Conservation (phyloP, 1,140 invertebrate genomes). For the Notospermus geniculatus region DNA sequence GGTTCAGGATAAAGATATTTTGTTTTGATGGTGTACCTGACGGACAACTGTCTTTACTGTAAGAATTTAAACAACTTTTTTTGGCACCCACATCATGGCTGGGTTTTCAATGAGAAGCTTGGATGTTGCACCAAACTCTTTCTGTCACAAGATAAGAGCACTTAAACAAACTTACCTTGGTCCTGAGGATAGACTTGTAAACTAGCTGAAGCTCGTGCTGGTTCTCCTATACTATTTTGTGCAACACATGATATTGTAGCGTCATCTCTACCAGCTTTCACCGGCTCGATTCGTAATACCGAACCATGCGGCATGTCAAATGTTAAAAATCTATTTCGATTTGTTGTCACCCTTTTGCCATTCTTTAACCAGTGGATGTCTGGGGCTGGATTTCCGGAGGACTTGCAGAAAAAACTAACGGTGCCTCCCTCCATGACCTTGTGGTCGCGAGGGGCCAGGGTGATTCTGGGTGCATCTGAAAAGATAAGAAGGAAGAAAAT, state of each 20-base stretch:
- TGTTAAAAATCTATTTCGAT: slow-evolving; percentile 58
- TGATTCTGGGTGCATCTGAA: slow-evolving; percentile 46
- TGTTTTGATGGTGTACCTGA: no score
- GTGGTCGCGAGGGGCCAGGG: slow-evolving; percentile 38
- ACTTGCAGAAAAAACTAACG: slow-evolving; percentile 92
- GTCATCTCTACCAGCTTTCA: slow-evolving; percentile 77
- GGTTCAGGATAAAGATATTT: no score
- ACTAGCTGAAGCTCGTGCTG: slow-evolving; percentile 81
- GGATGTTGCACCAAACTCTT: no score
- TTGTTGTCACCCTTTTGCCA: slow-evolving; percentile 72
- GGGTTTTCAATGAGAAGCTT: no score
- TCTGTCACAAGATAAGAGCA: slow-evolving; percentile 12
- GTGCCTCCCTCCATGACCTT: slow-evolving; percentile 81
- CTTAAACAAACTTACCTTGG: slow-evolving; percentile 50
- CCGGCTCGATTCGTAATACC: slow-evolving; percentile 88
- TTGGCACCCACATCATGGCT: no score
- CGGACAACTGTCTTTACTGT: no score
- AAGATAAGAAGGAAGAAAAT: slow-evolving; percentile 22
- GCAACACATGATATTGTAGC: slow-evolving; percentile 61
- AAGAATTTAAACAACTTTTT: no score
- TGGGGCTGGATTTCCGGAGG: slow-evolving; percentile 81
- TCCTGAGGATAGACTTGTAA: slow-evolving; percentile 80
- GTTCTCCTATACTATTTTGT: slow-evolving; percentile 67
- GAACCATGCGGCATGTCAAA: slow-evolving; percentile 67
- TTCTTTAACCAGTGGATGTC: slow-evolving; percentile 89